Evolutionary conservation across 2,113 vertebrate species (phyloP).

Genomic region (Spilogale gracilis): DNA sequence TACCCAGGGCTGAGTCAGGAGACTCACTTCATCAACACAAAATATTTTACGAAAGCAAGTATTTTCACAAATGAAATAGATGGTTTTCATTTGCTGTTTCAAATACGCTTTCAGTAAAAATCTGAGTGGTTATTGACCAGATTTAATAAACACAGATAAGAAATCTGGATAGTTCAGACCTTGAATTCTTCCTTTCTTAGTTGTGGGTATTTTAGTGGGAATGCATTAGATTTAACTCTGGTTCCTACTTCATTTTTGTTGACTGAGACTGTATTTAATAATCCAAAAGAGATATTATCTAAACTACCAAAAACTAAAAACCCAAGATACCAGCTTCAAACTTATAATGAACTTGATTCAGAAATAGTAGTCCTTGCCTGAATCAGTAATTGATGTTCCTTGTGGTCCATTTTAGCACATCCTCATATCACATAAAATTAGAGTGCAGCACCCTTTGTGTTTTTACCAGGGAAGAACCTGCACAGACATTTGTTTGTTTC

Average conservation of each 20-base stretch:
- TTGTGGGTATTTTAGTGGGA: neutral
- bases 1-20: neutral
- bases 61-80: neutral
- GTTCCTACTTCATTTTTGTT: neutral
- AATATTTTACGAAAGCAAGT: neutral
- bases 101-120: neutral
- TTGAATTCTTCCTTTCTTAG: neutral
- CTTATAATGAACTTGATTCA: neutral
- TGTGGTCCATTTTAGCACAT: neutral
- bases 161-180: neutral
- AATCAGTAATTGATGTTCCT: neutral
- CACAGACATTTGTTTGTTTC: neutral
- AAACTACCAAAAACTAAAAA: neutral
- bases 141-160: conserved; percentile 20
- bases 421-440: neutral
- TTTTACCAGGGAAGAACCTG: neutral
- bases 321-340: neutral
- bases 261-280: neutral
- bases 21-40: neutral
- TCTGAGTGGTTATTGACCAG: neutral
- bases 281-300: neutral
- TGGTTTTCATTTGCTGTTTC: neutral
- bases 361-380: neutral
- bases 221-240: neutral
- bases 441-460: neutral